Percentiles rank a stretch among this genome's conserved stretches.
phyloP scores from a whole-genome alignment of 2,888 invertebrate species.

The Hypomecis punctinalis region DNA sequence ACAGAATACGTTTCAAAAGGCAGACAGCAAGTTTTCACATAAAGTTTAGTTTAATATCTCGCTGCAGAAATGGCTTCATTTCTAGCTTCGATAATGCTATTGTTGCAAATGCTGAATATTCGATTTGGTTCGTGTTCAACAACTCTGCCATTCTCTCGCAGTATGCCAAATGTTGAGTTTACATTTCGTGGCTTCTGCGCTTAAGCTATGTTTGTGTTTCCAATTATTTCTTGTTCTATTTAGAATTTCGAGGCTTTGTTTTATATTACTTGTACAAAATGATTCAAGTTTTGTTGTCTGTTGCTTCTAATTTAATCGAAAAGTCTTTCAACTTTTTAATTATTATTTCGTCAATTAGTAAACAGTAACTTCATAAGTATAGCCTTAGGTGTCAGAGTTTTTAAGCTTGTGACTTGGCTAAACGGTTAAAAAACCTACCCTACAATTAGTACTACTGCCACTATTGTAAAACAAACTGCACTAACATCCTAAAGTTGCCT shows the following conservation, averaged over 20 bases:
- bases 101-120: neutral
- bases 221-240: constrained; percentile 17
- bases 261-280: constrained; percentile 7
- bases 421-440: no score
- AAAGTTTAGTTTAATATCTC: no score
- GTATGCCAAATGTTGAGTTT: constrained; percentile 15
- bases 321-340: neutral
- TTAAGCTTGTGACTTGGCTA: no score
- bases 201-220: constrained; percentile 23
- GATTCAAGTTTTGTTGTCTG: constrained; percentile 5
- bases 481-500: no score
- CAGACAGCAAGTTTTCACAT: neutral
- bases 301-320: constrained; percentile 3
- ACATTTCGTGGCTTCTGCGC: constrained; percentile 14
- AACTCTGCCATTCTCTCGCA: neutral
- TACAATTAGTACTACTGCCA: no score
- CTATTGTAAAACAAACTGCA: no score
- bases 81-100: neutral
- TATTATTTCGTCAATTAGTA: no score
- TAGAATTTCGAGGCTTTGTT: constrained; percentile 9
- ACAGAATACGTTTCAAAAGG: neutral
- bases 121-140: neutral
- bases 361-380: no score
- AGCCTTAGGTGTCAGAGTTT: no score
- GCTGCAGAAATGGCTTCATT: neutral